Evolutionary conservation across 2,888 invertebrate species (phyloP).

Genomic region (Synergus umbraculus): DNA sequence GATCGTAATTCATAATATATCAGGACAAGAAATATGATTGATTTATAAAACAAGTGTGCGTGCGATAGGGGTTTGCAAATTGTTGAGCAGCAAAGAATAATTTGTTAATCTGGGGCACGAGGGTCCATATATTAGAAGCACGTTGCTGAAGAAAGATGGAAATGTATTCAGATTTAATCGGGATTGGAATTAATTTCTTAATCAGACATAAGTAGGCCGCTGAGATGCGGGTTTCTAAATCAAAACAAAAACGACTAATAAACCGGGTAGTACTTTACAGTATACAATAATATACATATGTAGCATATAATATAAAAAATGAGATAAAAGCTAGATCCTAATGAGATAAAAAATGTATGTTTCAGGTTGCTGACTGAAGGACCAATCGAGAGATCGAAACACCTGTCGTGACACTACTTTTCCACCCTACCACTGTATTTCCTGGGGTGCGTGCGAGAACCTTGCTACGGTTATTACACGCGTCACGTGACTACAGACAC

Average conservation of each 20-base stretch:
- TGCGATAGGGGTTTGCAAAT: slow-evolving; percentile 32
- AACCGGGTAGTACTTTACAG: neutral
- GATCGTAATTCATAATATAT: neutral
- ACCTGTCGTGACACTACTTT: slow-evolving; percentile 46
- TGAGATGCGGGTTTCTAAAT: slow-evolving; percentile 22
- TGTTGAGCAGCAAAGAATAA: slow-evolving; percentile 22
- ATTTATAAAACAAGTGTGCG: slow-evolving; percentile 25
- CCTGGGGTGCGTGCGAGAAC: slow-evolving; percentile 70
- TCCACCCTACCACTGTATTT: slow-evolving; percentile 47
- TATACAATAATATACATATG: neutral
- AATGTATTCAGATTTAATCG: slow-evolving; percentile 40
- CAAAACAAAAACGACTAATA: neutral
- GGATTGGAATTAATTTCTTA: slow-evolving; percentile 35
- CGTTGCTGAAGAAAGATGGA: slow-evolving; percentile 30
- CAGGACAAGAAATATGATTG: slow-evolving; percentile 24
- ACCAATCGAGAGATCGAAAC: slow-evolving; percentile 30
- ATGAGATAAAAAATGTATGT: slow-evolving; percentile 43
- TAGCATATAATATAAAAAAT: slow-evolving; percentile 34
- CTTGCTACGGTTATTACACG: slow-evolving; percentile 76
- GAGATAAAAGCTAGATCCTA: slow-evolving; percentile 51
- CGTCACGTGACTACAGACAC: slow-evolving; percentile 74
- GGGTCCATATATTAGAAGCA: slow-evolving; percentile 40
- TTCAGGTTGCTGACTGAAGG: slow-evolving; percentile 48
- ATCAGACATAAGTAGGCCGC: slow-evolving; percentile 31
- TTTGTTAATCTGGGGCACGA: slow-evolving; percentile 40